Conservation (phyloP, 2,113 vertebrate species). For the Melanerpes formicivorus region DNA sequence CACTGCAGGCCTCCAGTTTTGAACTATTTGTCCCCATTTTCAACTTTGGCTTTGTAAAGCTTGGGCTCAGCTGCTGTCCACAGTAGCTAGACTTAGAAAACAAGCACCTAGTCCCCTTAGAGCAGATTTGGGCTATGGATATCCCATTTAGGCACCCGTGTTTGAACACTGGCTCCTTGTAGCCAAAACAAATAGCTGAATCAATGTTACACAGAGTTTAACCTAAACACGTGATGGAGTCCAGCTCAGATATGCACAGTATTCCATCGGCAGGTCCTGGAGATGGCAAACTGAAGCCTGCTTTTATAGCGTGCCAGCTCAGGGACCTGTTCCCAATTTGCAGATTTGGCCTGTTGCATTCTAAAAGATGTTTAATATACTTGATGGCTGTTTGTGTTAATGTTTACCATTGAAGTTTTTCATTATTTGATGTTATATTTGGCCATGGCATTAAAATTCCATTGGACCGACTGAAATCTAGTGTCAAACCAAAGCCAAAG, state of each 20-base stretch:
- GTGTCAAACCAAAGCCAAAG: slow-evolving; percentile 65
- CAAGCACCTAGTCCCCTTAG: neutral
- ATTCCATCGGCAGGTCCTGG: slow-evolving; percentile 49
- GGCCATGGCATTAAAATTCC: slow-evolving; percentile 64
- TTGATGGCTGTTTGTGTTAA: slow-evolving; percentile 65
- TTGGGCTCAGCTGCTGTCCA: neutral
- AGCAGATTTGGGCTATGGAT: neutral
- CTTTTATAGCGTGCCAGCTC: slow-evolving; percentile 73
- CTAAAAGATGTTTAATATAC: slow-evolving; percentile 72
- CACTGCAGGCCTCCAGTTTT: neutral
- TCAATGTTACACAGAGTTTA: slow-evolving; percentile 54
- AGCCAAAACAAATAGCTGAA: slow-evolving; percentile 66
- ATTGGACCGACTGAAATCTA: slow-evolving; percentile 61
- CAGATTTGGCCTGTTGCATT: slow-evolving; percentile 69
- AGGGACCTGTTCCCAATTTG: slow-evolving; percentile 77
- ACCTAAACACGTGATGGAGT: slow-evolving; percentile 55
- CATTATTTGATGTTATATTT: slow-evolving; percentile 81
- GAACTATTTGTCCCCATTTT: neutral
- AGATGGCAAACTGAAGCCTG: slow-evolving; percentile 63
- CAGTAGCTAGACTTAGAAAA: neutral
- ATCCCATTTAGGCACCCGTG: slow-evolving; percentile 18
- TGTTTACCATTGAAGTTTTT: slow-evolving; percentile 79
- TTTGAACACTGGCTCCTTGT: neutral
- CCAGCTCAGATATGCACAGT: slow-evolving; percentile 40
- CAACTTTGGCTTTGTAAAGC: neutral